Conservation (phyloP, 1,140 invertebrate genomes). For the Mactra quadrangularis region DNA sequence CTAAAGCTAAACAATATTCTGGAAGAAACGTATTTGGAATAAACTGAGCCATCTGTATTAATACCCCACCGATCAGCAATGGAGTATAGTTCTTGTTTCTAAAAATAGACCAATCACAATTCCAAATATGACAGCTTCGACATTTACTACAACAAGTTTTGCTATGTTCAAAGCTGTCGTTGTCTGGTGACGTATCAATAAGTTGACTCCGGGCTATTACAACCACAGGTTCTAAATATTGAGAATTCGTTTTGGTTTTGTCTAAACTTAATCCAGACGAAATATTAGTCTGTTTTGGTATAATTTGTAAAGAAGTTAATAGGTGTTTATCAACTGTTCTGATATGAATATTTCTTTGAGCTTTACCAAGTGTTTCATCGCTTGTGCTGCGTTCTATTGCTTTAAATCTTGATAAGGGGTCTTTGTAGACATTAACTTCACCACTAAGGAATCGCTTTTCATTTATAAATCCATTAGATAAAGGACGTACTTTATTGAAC, state of each 20-base stretch:
- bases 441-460: neutral
- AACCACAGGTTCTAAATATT: conserved; percentile 3
- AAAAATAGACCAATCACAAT: conserved; percentile 37
- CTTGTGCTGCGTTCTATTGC: neutral
- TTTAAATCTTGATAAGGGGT: neutral
- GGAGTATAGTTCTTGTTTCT: conserved; percentile 32
- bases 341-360: neutral
- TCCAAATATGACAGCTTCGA: neutral
- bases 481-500: neutral
- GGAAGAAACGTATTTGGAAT: conserved; percentile 56
- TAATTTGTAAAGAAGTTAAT: neutral
- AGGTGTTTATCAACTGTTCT: neutral
- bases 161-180: too few species aligned
- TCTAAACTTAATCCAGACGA: neutral
- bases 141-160: too few species aligned
- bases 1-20: conserved; percentile 39
- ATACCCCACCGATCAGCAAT: conserved; percentile 31
- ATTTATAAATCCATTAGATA: too few species aligned
- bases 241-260: neutral
- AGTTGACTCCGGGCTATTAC: conserved; percentile 5
- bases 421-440: neutral
- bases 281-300: neutral
- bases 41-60: conserved; percentile 57
- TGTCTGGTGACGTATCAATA: too few species aligned
- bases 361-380: conserved; percentile 1